phyloP scores from a whole-genome alignment of 2,888 invertebrate genomes.

The Carcina quercana region DNA sequence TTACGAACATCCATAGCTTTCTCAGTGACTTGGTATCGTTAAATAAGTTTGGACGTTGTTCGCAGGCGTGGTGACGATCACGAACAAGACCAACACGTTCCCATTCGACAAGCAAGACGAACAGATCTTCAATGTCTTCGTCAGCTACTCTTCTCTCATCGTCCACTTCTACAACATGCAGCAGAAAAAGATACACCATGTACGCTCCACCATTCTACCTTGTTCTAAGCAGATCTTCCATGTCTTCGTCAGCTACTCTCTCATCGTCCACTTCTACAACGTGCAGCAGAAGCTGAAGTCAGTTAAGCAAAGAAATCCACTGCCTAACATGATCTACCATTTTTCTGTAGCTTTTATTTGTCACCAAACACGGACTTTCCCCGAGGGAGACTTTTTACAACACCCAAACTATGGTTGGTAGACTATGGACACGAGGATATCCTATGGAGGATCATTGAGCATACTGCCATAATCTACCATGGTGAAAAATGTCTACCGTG shows the following conservation, averaged over 20 bases:
- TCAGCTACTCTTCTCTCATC: constrained; percentile 73
- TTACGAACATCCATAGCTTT: neutral
- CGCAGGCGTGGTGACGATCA: constrained; percentile 73
- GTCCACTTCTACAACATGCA: constrained; percentile 72
- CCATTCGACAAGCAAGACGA: constrained; percentile 71
- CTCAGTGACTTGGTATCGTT: neutral
- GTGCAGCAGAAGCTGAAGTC: constrained; percentile 64
- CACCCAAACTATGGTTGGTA: too few species aligned
- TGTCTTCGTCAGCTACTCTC: constrained; percentile 73
- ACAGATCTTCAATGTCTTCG: constrained; percentile 68
- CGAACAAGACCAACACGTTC: constrained; percentile 65
- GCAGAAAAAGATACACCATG: constrained; percentile 60
- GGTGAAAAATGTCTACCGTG: too few species aligned
- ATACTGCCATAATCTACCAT: too few species aligned
- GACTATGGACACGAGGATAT: too few species aligned
- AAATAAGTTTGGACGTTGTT: too few species aligned
- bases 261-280: constrained; percentile 73
- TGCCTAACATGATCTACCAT: too few species aligned
- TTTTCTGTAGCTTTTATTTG: too few species aligned
- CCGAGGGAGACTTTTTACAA: too few species aligned
- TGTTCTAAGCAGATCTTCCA: constrained; percentile 67
- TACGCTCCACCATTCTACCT: constrained; percentile 25
- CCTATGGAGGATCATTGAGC: too few species aligned
- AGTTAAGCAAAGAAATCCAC: too few species aligned
- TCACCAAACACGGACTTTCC: too few species aligned